Evolutionary conservation across 2,797 vertebrate species (phyloP).

Genomic region (Discoglossus pictus): DNA sequence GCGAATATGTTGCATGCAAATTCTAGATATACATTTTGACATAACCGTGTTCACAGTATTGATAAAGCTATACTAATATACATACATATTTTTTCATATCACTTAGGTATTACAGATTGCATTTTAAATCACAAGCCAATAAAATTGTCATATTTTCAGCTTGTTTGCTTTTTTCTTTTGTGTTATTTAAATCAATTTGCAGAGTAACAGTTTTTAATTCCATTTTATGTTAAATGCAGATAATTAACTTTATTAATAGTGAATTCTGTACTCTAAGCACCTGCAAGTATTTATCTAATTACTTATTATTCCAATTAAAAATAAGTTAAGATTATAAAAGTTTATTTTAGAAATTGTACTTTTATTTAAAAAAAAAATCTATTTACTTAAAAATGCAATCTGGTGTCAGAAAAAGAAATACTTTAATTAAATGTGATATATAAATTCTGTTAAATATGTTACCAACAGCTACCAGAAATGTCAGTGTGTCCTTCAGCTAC

Average conservation of each 20-base stretch:
- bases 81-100: too few relatives aligned
- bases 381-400: background rate
- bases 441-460: background rate
- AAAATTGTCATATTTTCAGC: background rate
- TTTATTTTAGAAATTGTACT: background rate
- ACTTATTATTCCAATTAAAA: constrained; percentile 9
- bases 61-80: background rate
- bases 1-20: constrained; percentile 25
- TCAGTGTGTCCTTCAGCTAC: constrained; percentile 6
- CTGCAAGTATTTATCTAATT: constrained; percentile 24
- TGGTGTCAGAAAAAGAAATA: background rate
- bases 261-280: constrained; percentile 5
- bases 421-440: constrained; percentile 2
- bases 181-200: too few relatives aligned
- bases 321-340: background rate
- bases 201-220: background rate
- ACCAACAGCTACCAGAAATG: background rate
- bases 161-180: background rate
- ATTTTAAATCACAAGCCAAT: background rate
- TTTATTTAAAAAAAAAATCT: background rate
- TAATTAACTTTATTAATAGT: background rate
- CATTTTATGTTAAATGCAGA: background rate
- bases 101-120: background rate
- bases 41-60: background rate
- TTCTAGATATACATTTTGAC: constrained; percentile 4